Percentiles rank a stretch among this genome's conserved stretches.
Evolutionary conservation across 2,797 vertebrate genomes (phyloP).

Genomic region (Phataginus tetradactyla): DNA sequence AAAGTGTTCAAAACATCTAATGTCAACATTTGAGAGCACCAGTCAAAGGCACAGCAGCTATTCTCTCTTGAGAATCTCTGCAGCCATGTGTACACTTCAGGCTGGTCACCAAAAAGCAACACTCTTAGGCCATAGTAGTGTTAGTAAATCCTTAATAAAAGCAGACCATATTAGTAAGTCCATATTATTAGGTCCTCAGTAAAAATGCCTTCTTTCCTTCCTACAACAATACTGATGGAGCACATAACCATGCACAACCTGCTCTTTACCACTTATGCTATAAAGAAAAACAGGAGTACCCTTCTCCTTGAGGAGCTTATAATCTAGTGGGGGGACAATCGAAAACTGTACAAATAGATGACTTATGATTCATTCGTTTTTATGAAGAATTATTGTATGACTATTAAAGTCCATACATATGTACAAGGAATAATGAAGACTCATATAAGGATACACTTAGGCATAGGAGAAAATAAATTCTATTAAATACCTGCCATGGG

Average conservation of each 20-base stretch:
- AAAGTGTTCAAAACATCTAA: not conserved
- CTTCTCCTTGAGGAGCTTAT: not conserved
- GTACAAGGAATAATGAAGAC: not conserved
- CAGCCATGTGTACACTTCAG: fast-evolving
- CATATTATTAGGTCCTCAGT: too few relatives aligned
- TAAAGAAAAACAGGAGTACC: not conserved
- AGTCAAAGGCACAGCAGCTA: not conserved
- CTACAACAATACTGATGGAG: not conserved
- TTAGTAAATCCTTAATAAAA: not conserved
- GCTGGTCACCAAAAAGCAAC: not conserved
- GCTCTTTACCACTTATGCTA: not conserved
- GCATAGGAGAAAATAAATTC: not conserved
- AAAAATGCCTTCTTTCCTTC: not conserved
- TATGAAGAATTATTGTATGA: not conserved
- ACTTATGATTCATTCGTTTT: not conserved
- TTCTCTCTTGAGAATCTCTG: not conserved
- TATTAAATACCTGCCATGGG: not conserved
- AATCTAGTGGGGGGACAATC: not conserved
- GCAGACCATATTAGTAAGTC: too few relatives aligned
- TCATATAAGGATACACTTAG: not conserved
- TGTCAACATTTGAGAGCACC: not conserved
- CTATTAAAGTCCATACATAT: not conserved
- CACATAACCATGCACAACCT: not conserved
- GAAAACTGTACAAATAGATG: not conserved
- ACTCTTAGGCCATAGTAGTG: not conserved